Evolutionary conservation across 2,888 invertebrate species (phyloP).

Genomic region (Rhorus exstirpatorius): DNA sequence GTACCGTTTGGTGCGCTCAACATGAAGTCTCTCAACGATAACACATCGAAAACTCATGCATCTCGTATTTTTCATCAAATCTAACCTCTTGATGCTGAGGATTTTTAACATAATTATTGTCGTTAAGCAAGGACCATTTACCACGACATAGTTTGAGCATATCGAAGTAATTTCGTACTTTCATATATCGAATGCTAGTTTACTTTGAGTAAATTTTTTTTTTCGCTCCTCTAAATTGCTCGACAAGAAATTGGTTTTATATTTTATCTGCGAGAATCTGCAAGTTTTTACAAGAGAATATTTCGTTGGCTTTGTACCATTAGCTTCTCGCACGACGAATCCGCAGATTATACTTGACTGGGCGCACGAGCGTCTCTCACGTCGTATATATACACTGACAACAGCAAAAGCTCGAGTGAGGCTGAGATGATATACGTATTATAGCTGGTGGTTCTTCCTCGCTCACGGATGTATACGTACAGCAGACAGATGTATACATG

Average conservation of each 20-base stretch:
- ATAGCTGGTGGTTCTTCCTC: not conserved
- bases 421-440: conserved; percentile 15
- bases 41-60: no score
- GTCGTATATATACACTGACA: conserved; percentile 13
- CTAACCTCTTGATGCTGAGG: no score
- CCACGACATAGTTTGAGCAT: no score
- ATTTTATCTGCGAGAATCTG: conserved; percentile 1
- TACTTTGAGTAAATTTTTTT: conserved; percentile 3
- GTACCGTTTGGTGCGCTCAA: no score
- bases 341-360: conserved; percentile 25
- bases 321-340: conserved; percentile 1
- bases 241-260: conserved; percentile 18
- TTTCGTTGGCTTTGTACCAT: conserved; percentile 33
- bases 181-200: not conserved
- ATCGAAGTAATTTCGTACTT: not conserved
- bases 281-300: conserved; percentile 26
- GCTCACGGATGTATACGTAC: not conserved
- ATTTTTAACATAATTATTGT: no score
- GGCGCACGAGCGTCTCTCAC: conserved; percentile 13
- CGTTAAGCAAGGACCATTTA: no score
- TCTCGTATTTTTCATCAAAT: no score
- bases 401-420: conserved; percentile 30
- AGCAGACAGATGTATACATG: not conserved
- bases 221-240: not conserved
- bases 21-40: no score